Percentiles rank a stretch among this genome's conserved stretches.
Evolutionary conservation across 1,140 invertebrate species (phyloP).

Genomic region (Heterodera carotae): DNA sequence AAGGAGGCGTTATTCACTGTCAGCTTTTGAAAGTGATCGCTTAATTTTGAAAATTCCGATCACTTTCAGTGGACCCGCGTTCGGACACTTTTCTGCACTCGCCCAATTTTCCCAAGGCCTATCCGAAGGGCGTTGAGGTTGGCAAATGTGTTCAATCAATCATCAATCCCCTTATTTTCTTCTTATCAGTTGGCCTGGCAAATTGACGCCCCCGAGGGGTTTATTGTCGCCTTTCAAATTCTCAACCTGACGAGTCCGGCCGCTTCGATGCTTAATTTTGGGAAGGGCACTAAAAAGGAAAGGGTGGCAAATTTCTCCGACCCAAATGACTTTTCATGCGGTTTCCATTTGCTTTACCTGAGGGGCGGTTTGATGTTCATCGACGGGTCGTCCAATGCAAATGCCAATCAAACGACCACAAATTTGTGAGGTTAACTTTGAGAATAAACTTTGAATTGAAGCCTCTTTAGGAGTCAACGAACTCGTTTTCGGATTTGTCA

Average conservation of each 20-base stretch:
- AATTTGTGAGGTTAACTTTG: neutral
- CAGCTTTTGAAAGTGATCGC: neutral
- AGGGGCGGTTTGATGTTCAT: slow-evolving; percentile 24
- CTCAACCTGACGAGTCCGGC: slow-evolving; percentile 28
- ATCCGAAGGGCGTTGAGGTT: slow-evolving; percentile 41
- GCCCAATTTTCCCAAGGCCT: slow-evolving; percentile 63
- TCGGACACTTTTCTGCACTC: slow-evolving; percentile 58
- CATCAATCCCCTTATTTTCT: neutral
- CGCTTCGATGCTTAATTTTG: neutral
- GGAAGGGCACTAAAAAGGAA: neutral
- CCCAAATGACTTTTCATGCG: slow-evolving; percentile 19
- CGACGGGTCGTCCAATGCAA: neutral
- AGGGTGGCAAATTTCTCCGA: neutral
- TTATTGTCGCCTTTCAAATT: slow-evolving; percentile 32
- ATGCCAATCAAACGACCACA: neutral
- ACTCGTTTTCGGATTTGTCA: slow-evolving; percentile 16
- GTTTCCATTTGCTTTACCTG: slow-evolving; percentile 24
- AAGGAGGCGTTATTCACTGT: slow-evolving; percentile 1
- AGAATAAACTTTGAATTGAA: neutral
- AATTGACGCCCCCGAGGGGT: slow-evolving; percentile 41
- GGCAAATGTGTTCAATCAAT: no score
- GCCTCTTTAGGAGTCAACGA: neutral
- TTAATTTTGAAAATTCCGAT: neutral
- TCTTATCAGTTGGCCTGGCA: slow-evolving; percentile 43
- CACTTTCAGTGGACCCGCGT: slow-evolving; percentile 25